A percentile compares a stretch with the other conserved stretches of the same genome.
Conservation (phyloP, 2,888 invertebrate species). For the Heteromurus nitidus region DNA sequence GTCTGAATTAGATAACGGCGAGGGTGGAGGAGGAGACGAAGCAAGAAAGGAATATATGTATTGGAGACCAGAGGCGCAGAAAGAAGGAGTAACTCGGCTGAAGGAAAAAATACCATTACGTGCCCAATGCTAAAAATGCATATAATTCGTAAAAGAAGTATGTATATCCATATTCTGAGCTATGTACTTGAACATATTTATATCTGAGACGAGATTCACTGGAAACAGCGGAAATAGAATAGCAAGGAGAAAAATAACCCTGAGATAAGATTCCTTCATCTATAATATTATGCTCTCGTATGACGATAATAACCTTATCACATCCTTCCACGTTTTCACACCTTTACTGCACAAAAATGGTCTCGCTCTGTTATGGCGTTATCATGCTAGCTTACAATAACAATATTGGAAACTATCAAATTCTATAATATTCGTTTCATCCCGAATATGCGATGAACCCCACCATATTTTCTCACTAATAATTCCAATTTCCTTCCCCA, state of each 20-base stretch:
- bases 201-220: neutral
- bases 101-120: no score
- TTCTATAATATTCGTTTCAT: neutral
- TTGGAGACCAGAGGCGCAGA: no score
- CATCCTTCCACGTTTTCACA: neutral
- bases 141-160: no score
- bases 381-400: no score
- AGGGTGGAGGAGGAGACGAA: neutral
- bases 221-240: neutral
- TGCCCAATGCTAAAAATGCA: constrained; percentile 13
- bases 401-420: neutral
- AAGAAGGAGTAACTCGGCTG: no score
- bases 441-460: neutral
- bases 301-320: constrained; percentile 13
- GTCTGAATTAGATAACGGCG: constrained; percentile 31
- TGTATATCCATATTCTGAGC: no score
- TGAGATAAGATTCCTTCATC: constrained; percentile 11
- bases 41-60: neutral
- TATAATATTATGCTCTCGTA: constrained; percentile 6
- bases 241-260: neutral
- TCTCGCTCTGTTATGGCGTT: neutral
- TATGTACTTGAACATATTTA: constrained; percentile 5
- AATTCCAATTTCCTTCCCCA: constrained; percentile 7
- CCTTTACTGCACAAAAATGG: neutral
- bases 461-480: constrained; percentile 7